phyloP scores from a whole-genome alignment of 2,888 invertebrate genomes.

The Pantelozetes paolii region DNA sequence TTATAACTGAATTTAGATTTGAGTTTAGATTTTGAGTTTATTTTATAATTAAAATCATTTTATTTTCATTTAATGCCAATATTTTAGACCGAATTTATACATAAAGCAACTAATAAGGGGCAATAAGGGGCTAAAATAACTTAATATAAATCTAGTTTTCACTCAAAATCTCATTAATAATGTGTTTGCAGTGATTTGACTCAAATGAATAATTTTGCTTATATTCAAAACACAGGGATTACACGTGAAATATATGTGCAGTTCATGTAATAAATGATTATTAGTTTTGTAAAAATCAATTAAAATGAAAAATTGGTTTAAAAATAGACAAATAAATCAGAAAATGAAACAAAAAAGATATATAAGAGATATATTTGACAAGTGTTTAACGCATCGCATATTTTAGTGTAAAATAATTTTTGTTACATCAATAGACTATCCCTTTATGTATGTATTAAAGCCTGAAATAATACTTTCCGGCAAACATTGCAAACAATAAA shows the following conservation, averaged over 20 bases:
- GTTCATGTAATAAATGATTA: constrained; percentile 5
- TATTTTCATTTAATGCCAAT: too few species aligned
- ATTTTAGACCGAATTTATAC: too few species aligned
- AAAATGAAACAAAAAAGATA: constrained; percentile 7
- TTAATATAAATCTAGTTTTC: constrained; percentile 23
- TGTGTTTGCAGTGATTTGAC: constrained; percentile 10
- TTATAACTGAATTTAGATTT: neutral
- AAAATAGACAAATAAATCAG: neutral
- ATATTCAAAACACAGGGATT: constrained; percentile 17
- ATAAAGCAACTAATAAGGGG: too few species aligned
- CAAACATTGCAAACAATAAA: constrained; percentile 26
- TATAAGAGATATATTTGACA: neutral
- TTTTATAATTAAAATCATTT: neutral
- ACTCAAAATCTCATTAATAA: constrained; percentile 32
- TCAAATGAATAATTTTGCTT: constrained; percentile 10
- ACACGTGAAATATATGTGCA: constrained; percentile 4
- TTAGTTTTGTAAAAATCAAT: constrained; percentile 31
- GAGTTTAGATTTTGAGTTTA: constrained; percentile 10
- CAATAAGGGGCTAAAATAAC: too few species aligned
- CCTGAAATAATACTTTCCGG: constrained; percentile 29
- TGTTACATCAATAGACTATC: neutral
- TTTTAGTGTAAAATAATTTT: neutral
- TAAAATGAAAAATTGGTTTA: constrained; percentile 18
- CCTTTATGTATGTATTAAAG: constrained; percentile 1
- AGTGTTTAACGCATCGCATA: constrained; percentile 4